These are phyloP conservation scores for Gandaritis pyraliata DNA, from an alignment of 2,888 invertebrate species.

Conservation along the genomic window DNA sequence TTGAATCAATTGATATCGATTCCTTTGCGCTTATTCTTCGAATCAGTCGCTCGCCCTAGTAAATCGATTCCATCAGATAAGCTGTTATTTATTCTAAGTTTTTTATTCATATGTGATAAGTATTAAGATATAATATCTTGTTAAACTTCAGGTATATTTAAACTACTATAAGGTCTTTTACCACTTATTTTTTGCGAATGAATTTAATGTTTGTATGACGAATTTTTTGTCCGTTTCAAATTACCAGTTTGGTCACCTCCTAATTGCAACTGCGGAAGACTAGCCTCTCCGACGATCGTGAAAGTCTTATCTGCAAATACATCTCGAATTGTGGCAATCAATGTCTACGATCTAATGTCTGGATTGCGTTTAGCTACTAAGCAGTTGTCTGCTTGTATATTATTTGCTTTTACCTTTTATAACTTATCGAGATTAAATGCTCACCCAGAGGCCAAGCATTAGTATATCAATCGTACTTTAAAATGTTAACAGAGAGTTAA, in stretches of 20 bases:
- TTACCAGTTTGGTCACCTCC: slow-evolving; percentile 43
- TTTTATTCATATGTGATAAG: too few relatives aligned
- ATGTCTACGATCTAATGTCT: slow-evolving; percentile 56
- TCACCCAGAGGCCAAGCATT: slow-evolving; percentile 17
- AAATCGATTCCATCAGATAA: background rate
- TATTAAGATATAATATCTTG: too few relatives aligned
- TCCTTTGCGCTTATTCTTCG: slow-evolving; percentile 40
- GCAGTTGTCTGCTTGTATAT: slow-evolving; percentile 41
- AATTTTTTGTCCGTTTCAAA: slow-evolving; percentile 47
- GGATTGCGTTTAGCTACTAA: slow-evolving; percentile 54
- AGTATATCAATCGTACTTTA: slow-evolving; percentile 10
- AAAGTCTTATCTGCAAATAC: slow-evolving; percentile 54
- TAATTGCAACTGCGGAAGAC: slow-evolving; percentile 52
- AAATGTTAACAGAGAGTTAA: slow-evolving; percentile 15
- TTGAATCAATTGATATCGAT: slow-evolving; percentile 47
- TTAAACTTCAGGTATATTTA: too few relatives aligned
- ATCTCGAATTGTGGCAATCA: slow-evolving; percentile 59
- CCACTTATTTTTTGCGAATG: background rate
- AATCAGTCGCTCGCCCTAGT: slow-evolving; percentile 31
- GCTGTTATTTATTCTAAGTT: background rate
- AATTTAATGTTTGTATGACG: background rate
- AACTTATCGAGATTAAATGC: slow-evolving; percentile 13
- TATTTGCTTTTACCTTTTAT: slow-evolving; percentile 22
- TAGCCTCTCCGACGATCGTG: slow-evolving; percentile 49
- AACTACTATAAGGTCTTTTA: too few relatives aligned